Conservation (phyloP, 2,888 invertebrate genomes). For the Sarcophaga variegata region DNA sequence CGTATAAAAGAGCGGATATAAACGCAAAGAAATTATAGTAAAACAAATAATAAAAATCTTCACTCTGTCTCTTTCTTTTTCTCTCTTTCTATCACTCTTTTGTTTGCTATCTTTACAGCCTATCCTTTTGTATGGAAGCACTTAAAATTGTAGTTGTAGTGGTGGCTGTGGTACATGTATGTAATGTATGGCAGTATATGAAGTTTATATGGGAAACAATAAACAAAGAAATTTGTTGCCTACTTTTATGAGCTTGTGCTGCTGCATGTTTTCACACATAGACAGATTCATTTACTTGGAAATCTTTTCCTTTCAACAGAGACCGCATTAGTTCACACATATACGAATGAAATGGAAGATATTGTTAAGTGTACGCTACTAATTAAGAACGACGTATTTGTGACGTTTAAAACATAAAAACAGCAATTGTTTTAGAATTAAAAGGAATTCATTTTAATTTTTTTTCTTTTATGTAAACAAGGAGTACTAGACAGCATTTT, state of each 20-base stretch:
- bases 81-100: not conserved
- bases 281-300: constrained; percentile 34
- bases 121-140: constrained; percentile 13
- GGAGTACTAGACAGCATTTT: no score
- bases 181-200: constrained; percentile 5
- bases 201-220: constrained; percentile 52
- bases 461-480: no score
- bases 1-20: constrained; percentile 32
- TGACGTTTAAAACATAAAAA: no score
- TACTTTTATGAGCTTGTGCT: constrained; percentile 70
- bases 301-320: constrained; percentile 39
- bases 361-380: no score
- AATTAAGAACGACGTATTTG: no score
- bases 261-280: constrained; percentile 11
- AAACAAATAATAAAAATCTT: constrained; percentile 55
- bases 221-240: constrained; percentile 72
- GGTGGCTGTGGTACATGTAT: not conserved
- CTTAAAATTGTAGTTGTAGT: constrained; percentile 1
- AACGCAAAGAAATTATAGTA: constrained; percentile 35
- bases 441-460: no score
- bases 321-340: not conserved
- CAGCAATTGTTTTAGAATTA: no score
- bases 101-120: not conserved
- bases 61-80: no score
- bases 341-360: not conserved